phyloP scores from a whole-genome alignment of 2,888 invertebrate species.

The Leptopterna dolabrata region DNA sequence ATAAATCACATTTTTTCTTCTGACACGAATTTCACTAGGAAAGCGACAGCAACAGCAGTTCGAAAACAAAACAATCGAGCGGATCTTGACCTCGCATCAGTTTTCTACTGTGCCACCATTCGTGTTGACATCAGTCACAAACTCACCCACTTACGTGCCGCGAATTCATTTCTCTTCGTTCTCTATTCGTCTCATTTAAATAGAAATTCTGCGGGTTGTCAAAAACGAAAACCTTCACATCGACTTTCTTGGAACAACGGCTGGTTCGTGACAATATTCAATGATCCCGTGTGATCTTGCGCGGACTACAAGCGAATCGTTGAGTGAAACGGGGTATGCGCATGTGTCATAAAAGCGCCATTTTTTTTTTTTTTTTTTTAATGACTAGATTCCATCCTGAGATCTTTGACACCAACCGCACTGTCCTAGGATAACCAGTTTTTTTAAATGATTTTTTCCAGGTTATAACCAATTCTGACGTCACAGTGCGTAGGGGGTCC shows the following conservation, averaged over 20 bases:
- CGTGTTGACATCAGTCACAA: background rate
- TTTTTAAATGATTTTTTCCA: too few species aligned
- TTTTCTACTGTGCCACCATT: slow-evolving; percentile 2
- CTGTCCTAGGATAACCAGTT: too few species aligned
- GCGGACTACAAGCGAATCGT: too few species aligned
- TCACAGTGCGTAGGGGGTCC: too few species aligned
- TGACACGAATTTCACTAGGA: background rate
- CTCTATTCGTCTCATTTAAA: background rate
- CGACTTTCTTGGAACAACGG: background rate
- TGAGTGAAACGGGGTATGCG: too few species aligned
- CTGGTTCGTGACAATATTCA: background rate
- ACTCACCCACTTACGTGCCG: slow-evolving; percentile 20
- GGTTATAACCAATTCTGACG: too few species aligned
- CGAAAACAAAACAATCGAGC: background rate
- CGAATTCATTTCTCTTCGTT: background rate
- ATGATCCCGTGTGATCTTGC: too few species aligned
- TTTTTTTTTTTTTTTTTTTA: too few species aligned
- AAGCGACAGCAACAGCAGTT: background rate
- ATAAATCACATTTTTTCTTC: background rate
- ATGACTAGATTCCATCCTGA: too few species aligned
- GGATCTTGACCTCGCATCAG: background rate
- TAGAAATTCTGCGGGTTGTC: background rate
- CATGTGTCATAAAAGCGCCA: too few species aligned
- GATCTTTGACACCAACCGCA: too few species aligned
- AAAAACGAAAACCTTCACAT: background rate